Evolutionary conservation across 2,888 invertebrate species (phyloP).

Genomic region (Gasteruption jaculator): DNA sequence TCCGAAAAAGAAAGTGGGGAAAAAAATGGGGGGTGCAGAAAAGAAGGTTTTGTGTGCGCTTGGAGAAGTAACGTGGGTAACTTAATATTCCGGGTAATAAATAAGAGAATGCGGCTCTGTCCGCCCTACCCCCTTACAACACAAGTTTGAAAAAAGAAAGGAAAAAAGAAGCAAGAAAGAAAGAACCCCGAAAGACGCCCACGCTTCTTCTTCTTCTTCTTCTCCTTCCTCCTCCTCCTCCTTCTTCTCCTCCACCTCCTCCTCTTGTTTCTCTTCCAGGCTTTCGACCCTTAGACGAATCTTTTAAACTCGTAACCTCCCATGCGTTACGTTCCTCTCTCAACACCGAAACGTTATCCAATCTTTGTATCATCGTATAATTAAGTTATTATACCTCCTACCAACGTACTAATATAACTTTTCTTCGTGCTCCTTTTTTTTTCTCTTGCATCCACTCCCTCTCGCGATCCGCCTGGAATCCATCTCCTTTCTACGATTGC

Average conservation of each 20-base stretch:
- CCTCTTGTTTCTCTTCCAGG: too few relatives aligned
- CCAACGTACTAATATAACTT: too few relatives aligned
- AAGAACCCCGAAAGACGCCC: conserved; percentile 37
- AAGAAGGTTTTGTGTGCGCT: too few relatives aligned
- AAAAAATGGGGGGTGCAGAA: too few relatives aligned
- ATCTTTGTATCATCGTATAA: conserved; percentile 35
- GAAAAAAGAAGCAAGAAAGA: too few relatives aligned
- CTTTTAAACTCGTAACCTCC: conserved; percentile 32
- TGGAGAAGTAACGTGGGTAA: conserved; percentile 45
- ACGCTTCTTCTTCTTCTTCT: conserved; percentile 27
- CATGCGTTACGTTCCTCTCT: conserved; percentile 32
- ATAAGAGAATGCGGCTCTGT: conserved; percentile 45
- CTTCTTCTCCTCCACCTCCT: conserved; percentile 11
- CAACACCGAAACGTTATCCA: conserved; percentile 39
- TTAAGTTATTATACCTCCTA: conserved; percentile 38
- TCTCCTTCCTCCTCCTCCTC: conserved; percentile 15
- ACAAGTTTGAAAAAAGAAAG: conserved; percentile 4
- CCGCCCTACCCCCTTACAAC: conserved; percentile 34
- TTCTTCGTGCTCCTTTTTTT: too few relatives aligned
- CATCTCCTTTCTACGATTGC: conserved; percentile 6
- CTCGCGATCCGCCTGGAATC: conserved; percentile 9
- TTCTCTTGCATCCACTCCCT: conserved; percentile 6
- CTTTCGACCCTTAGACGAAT: too few relatives aligned
- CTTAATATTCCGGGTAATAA: conserved; percentile 48
- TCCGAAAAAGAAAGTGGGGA: too few relatives aligned